These are phyloP conservation scores for Rhegmatorhina hoffmannsi DNA, from an alignment of 2,113 vertebrate species.

Conservation along the genomic window DNA sequence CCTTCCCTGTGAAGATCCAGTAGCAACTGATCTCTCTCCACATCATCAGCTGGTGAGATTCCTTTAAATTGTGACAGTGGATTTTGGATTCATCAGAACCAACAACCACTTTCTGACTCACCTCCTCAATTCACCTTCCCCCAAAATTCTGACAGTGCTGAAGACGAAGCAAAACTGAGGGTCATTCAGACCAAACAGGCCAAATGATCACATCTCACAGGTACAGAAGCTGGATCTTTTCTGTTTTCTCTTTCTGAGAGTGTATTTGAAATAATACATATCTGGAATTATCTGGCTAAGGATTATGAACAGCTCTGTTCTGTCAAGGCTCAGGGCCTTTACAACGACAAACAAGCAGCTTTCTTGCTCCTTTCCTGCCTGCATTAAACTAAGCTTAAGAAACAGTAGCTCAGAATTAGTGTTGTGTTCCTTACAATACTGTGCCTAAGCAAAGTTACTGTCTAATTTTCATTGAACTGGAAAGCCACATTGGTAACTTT, in stretches of 20 bases:
- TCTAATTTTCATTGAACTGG: not conserved
- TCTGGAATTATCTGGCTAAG: not conserved
- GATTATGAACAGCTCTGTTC: not conserved
- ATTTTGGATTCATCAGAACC: not conserved
- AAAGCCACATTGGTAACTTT: not conserved
- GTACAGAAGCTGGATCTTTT: not conserved
- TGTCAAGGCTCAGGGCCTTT: not conserved
- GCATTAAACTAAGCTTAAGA: not conserved
- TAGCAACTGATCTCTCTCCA: not conserved
- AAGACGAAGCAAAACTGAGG: not conserved
- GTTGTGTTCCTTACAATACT: not conserved
- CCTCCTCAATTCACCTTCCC: not conserved
- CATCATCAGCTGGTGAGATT: not conserved
- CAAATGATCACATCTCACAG: not conserved
- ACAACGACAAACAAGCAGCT: not conserved
- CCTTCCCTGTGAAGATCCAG: not conserved
- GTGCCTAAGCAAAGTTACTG: not conserved
- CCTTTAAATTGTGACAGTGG: not conserved
- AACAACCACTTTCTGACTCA: not conserved
- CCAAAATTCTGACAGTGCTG: not conserved
- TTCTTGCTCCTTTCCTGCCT: not conserved
- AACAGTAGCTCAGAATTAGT: not conserved
- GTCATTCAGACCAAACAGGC: not conserved
- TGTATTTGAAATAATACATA: not conserved
- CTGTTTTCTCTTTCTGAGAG: not conserved